These are phyloP conservation scores for Anastrepha ludens DNA, from an alignment of 1,140 invertebrate genomes.

Conservation along the genomic window DNA sequence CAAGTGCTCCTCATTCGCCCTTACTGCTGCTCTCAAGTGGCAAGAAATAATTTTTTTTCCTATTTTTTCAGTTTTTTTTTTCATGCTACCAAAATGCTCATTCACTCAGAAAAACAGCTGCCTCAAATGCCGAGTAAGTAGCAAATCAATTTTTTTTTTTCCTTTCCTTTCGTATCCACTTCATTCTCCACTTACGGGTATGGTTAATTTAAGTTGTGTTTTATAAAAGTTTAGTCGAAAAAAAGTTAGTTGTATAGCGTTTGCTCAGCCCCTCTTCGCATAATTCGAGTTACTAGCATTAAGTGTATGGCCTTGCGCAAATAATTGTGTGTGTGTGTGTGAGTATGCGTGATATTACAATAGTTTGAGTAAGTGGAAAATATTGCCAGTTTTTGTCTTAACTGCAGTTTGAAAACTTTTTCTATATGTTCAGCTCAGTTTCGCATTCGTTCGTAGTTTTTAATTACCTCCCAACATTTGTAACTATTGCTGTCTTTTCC, in stretches of 20 bases:
- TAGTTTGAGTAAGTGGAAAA: constrained; percentile 2
- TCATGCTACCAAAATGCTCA: background rate
- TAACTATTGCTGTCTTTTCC: background rate
- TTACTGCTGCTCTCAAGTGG: background rate
- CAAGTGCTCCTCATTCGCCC: background rate
- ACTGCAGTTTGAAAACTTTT: constrained; percentile 50
- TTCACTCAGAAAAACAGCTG: background rate
- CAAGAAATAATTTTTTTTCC: background rate
- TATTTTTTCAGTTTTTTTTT: background rate
- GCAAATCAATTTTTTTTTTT: constrained; percentile 42
- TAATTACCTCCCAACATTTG: constrained; percentile 20
- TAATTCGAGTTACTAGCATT: background rate
- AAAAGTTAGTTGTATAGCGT: background rate
- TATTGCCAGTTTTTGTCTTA: constrained; percentile 45
- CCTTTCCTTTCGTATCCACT: background rate
- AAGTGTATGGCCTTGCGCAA: background rate
- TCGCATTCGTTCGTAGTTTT: constrained; percentile 32
- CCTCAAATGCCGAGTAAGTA: constrained; percentile 42
- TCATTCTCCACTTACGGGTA: background rate
- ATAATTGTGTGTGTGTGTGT: background rate
- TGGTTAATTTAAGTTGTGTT: constrained; percentile 40
- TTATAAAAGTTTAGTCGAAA: constrained; percentile 5
- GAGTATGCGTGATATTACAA: background rate
- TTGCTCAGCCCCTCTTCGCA: background rate
- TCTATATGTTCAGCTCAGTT: constrained; percentile 8